A percentile compares a stretch with the other conserved stretches of the same genome.
These are phyloP conservation scores for Coregonus ussuriensis DNA, from an alignment of 2,797 vertebrate species.

Conservation along the genomic window DNA sequence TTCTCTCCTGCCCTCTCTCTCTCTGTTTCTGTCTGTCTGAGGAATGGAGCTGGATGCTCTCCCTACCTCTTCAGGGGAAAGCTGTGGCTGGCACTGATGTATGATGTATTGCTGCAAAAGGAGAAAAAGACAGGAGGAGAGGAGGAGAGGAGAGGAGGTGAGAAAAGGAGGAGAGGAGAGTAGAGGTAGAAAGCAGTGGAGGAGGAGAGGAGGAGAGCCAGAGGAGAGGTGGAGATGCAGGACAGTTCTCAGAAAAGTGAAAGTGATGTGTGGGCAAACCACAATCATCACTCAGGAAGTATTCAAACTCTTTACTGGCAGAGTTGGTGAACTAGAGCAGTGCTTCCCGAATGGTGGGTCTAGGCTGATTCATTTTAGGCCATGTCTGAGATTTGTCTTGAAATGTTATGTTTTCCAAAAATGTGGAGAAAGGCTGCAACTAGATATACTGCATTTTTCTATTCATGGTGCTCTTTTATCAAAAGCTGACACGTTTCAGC, in stretches of 20 bases:
- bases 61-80: slow-evolving; percentile 12
- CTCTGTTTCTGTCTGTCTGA: slow-evolving; percentile 4
- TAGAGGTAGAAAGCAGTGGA: not conserved
- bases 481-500: not conserved
- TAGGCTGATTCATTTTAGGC: not conserved
- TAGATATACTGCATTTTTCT: not conserved
- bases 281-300: slow-evolving; percentile 58
- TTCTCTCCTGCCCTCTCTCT: not conserved
- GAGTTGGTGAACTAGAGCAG: slow-evolving; percentile 44
- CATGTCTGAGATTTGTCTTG: not conserved
- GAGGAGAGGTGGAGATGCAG: not conserved
- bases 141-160: not conserved
- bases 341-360: not conserved
- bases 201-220: not conserved
- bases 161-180: slow-evolving; percentile 3
- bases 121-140: not conserved
- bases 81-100: slow-evolving; percentile 6
- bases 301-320: slow-evolving; percentile 65
- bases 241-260: not conserved
- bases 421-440: not conserved
- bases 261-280: slow-evolving; percentile 49
- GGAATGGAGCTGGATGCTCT: not conserved
- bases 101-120: not conserved
- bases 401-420: not conserved
- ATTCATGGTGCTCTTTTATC: not conserved